Evolutionary conservation across 2,113 vertebrate genomes (phyloP).

Genomic region (Peucedramus taeniatus): DNA sequence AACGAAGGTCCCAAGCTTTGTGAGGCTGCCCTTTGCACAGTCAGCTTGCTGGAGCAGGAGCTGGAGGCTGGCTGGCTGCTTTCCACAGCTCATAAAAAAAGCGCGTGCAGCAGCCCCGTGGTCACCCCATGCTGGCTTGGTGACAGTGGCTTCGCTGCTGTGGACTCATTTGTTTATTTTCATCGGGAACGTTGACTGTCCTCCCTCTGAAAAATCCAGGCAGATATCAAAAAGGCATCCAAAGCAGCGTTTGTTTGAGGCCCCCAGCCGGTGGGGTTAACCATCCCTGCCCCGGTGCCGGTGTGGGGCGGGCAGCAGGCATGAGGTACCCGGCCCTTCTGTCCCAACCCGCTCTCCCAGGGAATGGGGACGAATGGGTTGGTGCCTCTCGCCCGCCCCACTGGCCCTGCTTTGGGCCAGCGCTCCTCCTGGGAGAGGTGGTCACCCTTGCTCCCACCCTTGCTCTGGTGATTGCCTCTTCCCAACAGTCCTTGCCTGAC

Average conservation of each 20-base stretch:
- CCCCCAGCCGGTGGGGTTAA: neutral
- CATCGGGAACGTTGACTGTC: accelerated
- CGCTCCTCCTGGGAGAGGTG: neutral
- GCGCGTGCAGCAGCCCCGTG: accelerated
- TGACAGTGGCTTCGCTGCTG: neutral
- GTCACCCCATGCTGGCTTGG: neutral
- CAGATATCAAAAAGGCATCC: neutral
- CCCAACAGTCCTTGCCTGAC: constrained; percentile 29
- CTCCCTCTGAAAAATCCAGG: neutral
- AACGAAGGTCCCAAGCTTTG: neutral
- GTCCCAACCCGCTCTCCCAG: neutral
- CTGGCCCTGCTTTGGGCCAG: neutral
- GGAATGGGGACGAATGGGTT: accelerated
- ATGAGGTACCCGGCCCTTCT: accelerated
- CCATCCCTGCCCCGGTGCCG: neutral
- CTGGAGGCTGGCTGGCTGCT: neutral
- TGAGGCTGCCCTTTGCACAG: accelerated
- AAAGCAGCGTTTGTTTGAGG: accelerated
- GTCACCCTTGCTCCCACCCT: constrained; percentile 4
- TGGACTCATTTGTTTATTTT: neutral
- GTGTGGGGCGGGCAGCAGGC: neutral
- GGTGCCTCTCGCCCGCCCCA: neutral
- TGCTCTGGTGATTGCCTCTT: neutral
- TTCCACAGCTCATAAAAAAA: neutral
- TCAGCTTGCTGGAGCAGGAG: neutral